Percentiles rank a stretch among this genome's conserved stretches.
Conservation (phyloP, 2,797 vertebrate genomes). For the Microctenopoma stevenorrisi region DNA sequence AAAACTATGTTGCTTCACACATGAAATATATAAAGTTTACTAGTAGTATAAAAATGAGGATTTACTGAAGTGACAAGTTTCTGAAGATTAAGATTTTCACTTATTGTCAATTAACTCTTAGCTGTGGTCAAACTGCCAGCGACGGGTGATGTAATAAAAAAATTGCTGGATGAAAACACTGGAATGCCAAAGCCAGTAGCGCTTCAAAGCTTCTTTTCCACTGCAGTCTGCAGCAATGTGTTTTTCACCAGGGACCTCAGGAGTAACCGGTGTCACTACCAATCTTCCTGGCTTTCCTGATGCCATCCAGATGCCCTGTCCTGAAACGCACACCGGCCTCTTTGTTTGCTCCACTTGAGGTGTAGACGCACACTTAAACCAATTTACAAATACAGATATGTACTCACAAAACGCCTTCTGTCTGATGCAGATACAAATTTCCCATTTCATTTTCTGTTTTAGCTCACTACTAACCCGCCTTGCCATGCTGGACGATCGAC, state of each 20-base stretch:
- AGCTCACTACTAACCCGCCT: conserved; percentile 90
- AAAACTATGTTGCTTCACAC: neutral
- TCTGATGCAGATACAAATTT: conserved; percentile 84
- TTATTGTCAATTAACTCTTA: conserved; percentile 24
- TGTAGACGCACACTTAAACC: conserved; percentile 67
- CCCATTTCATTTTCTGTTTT: conserved; percentile 92
- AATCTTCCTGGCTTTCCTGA: conserved; percentile 88
- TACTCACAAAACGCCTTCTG: conserved; percentile 63
- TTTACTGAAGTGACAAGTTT: conserved; percentile 1
- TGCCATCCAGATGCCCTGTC: conserved; percentile 89
- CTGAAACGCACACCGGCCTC: conserved; percentile 94
- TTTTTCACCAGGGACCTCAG: conserved; percentile 87
- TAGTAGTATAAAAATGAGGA: neutral
- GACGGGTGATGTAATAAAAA: conserved; percentile 23
- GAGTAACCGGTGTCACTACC: conserved; percentile 92
- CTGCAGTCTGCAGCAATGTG: conserved; percentile 72
- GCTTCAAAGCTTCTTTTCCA: conserved; percentile 77
- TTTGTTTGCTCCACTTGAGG: conserved; percentile 89
- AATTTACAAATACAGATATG: conserved; percentile 23
- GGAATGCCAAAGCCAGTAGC: conserved; percentile 51
- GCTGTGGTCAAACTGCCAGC: conserved; percentile 36
- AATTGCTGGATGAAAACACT: conserved; percentile 27
- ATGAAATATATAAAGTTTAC: conserved; percentile 11
- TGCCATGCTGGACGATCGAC: conserved; percentile 90
- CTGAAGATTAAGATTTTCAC: conserved; percentile 14